Percentiles rank a stretch among this genome's conserved stretches.
Evolutionary conservation across 2,113 vertebrate genomes (phyloP).

Genomic region (Hypomesus transpacificus): DNA sequence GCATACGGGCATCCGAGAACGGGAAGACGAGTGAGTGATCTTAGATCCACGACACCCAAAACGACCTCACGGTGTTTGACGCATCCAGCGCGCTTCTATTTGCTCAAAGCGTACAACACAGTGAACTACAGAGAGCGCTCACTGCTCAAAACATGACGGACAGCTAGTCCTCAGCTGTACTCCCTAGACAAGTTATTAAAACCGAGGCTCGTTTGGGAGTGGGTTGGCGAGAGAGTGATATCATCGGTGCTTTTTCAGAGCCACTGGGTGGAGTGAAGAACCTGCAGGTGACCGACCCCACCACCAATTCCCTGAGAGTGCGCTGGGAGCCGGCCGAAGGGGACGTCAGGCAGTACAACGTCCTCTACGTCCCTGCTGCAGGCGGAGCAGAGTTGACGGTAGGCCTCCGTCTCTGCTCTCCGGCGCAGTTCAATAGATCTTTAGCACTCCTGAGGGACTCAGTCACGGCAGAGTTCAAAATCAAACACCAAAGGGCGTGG

Average conservation of each 20-base stretch:
- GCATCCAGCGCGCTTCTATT: too few species aligned
- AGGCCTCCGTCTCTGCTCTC: neutral
- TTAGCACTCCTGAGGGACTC: too few species aligned
- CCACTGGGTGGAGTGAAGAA: constrained; percentile 85
- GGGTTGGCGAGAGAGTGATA: neutral
- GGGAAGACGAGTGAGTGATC: constrained; percentile 88
- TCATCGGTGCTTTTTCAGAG: constrained; percentile 66
- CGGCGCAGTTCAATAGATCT: too few species aligned
- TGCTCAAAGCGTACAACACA: too few species aligned
- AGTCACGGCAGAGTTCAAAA: too few species aligned
- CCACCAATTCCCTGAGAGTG: constrained; percentile 82
- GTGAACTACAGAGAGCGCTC: too few species aligned
- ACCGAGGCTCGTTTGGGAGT: neutral
- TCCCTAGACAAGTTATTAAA: neutral
- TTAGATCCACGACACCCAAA: neutral
- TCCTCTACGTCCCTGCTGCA: constrained; percentile 77
- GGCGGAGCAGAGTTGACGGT: constrained; percentile 81
- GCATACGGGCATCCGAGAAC: constrained; percentile 78
- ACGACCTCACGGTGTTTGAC: too few species aligned
- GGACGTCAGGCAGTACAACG: constrained; percentile 84
- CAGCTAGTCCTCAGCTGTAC: neutral
- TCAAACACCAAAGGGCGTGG: too few species aligned
- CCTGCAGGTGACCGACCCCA: constrained; percentile 86
- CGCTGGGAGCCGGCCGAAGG: constrained; percentile 93
- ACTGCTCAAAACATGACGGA: too few species aligned